These are phyloP conservation scores for Enteromius viviparus DNA, from an alignment of 2,797 vertebrate species.

Conservation along the genomic window DNA sequence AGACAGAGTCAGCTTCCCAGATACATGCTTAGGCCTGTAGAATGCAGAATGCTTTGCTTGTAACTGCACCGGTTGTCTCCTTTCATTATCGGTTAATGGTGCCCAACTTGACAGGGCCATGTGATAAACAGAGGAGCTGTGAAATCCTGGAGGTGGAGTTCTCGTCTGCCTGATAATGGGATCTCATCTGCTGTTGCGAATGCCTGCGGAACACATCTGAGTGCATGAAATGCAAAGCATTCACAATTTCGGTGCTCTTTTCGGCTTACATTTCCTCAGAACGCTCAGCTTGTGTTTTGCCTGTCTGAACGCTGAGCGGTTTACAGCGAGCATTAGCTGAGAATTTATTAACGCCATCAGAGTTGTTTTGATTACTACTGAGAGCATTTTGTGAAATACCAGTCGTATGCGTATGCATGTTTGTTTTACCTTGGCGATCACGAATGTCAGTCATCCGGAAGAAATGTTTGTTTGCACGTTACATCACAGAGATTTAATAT, in stretches of 20 bases:
- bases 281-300: conserved; percentile 23
- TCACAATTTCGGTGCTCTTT: conserved; percentile 63
- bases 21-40: conserved; percentile 89
- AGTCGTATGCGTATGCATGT: background rate
- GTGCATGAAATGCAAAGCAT: conserved; percentile 67
- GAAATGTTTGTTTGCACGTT: conserved; percentile 16
- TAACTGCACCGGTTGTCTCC: conserved; percentile 92
- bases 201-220: conserved; percentile 57
- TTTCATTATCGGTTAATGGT: conserved; percentile 98
- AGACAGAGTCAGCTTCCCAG: conserved; percentile 87
- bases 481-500: conserved; percentile 43
- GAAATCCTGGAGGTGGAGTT: conserved; percentile 92
- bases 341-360: conserved; percentile 46
- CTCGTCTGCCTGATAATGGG: conserved; percentile 78
- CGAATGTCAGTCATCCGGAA: conserved; percentile 35
- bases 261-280: conserved; percentile 49
- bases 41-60: conserved; percentile 87
- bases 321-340: conserved; percentile 27
- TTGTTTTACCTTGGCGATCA: conserved; percentile 19
- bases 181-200: conserved; percentile 77
- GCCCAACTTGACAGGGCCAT: conserved; percentile 93
- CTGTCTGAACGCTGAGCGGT: conserved; percentile 15
- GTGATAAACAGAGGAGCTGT: conserved; percentile 91
- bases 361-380: conserved; percentile 31
- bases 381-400: conserved; percentile 36